Evolutionary conservation across 2,888 invertebrate species (phyloP), one percentile per base, ranked within the genome.

Genomic region (Charanyca ferruginea): DNA sequence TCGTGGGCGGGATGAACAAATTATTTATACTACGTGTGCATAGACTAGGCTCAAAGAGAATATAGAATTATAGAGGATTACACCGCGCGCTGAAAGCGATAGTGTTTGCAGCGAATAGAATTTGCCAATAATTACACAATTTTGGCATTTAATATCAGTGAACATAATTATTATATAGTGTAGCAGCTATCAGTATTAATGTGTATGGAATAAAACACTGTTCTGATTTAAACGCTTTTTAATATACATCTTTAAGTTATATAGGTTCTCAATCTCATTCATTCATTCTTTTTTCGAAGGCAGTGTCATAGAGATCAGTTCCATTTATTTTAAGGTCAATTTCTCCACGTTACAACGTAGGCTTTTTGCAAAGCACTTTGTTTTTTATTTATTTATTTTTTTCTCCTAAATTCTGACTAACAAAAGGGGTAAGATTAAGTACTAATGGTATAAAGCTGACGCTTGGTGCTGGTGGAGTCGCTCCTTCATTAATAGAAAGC

Each of bases 391-490:
- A 59, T 78, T 64, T 73, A 61, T 75, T 78, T 75, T 79, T 68
- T 83, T 77, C 77, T 79, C 80, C 80, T 82, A 71, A 81, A 79
- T 80, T 83, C 58, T 79, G 64, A 90, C 91, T 91, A 91, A 91
- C 88, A 83, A 69, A 72, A 85, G 89, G 88, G 82, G 73, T 77
- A 68, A 57, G 72, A 73, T 71, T 73, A 80, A 84, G 73, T 72
- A 71, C 69, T 74, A 78, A 75, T 76, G 77, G 77, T 75, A 59
- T 63, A 25, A 57, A 75, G 63, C 73, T 66, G 67, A 49, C 45
- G 54, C 57, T 73, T 68, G 81, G 85, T 85, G 85, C 72, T 75
- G 85, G 85, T 71, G 49, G 28, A 47, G 35, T 45, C 28, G 70
- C 66, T 74, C 66, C 72, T 73, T 74, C 64, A 54, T 61, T 73